Base-by-base conservation (phyloP, 2,888 invertebrate genomes). In the Ashinkailepas kermadecensis region DNA sequence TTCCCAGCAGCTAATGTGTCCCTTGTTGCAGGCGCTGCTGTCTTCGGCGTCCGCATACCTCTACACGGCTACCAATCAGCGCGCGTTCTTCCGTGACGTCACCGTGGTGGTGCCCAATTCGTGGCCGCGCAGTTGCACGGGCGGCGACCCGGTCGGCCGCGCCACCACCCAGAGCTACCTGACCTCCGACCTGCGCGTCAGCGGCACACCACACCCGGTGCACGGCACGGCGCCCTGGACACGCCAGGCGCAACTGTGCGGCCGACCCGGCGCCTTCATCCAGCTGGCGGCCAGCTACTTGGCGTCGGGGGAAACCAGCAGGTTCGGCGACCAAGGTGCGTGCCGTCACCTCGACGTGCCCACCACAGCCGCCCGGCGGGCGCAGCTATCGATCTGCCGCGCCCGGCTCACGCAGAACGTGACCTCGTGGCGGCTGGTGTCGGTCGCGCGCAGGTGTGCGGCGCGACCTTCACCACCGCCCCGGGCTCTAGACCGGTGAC, bases 211-310 rank as follows among this genome's bases (percentile, higher is more conserved):
- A 58, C 89, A 90, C 84, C 88, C 89, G 11, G 87, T 90, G 78
- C 90, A 90, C 83, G 88, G 88, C 7, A 88, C 89, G 85, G 85
- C 87, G 18, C 88, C 90, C n/a, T 91, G 90, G 89, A 91, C 91
- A 0, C 90, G 91, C 85, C 91, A 91, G 86, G 90, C 90, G 8
- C 87, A 89, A 57, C 90, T 90, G 15, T 92, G 92, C 84, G 91
- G 91, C 9, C 88, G 89, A 84, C 86, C 86, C 9, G 92, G 91
- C 0, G 90, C 91, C 85, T 91, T 90, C 86, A 90, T 92, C 78
- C 90, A 89, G 85, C 84, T 91, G 56, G 86, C 54, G 21, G 54
- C 54, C 54, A 56, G 8, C 74, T 74, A 56, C 54, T 21, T 74
- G 56, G 13, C 54, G 18, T 56, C 74, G 21, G 74, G 10, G 9